These are phyloP conservation scores for Pontoporia blainvillei DNA, from an alignment of 2,113 vertebrate species.

Conservation along the genomic window DNA sequence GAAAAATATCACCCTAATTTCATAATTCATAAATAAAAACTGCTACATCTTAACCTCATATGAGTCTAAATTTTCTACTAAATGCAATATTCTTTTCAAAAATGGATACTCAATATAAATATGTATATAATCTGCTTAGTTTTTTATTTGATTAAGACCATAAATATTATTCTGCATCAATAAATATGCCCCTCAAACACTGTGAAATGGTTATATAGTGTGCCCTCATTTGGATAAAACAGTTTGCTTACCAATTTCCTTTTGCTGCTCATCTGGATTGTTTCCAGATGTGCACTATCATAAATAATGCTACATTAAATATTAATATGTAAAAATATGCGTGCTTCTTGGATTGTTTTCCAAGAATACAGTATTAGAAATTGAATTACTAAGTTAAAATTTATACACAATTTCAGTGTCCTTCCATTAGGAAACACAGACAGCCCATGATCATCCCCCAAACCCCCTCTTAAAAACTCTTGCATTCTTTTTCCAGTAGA, in stretches of 20 bases:
- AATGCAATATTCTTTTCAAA: neutral
- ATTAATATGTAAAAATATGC: neutral
- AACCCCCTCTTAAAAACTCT: neutral
- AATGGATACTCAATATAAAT: neutral
- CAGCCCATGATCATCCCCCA: accelerated
- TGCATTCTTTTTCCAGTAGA: neutral
- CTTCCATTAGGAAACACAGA: neutral
- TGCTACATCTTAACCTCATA: neutral
- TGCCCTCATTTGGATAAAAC: neutral
- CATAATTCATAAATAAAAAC: neutral
- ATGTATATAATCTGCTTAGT: neutral
- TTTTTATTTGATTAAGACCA: neutral
- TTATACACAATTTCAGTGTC: neutral
- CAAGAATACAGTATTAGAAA: neutral
- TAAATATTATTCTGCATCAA: neutral
- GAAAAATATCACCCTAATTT: neutral
- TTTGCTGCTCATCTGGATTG: neutral
- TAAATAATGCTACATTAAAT: neutral
- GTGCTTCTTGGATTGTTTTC: neutral
- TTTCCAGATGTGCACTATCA: neutral
- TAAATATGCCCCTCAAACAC: neutral
- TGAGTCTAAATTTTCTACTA: neutral
- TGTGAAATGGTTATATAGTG: neutral
- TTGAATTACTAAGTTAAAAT: neutral
- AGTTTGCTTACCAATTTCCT: neutral